Evolutionary conservation across 2,888 invertebrate genomes (phyloP), one percentile per base, ranked within the genome.

Genomic region (Phyllotreta cruciferae): DNA sequence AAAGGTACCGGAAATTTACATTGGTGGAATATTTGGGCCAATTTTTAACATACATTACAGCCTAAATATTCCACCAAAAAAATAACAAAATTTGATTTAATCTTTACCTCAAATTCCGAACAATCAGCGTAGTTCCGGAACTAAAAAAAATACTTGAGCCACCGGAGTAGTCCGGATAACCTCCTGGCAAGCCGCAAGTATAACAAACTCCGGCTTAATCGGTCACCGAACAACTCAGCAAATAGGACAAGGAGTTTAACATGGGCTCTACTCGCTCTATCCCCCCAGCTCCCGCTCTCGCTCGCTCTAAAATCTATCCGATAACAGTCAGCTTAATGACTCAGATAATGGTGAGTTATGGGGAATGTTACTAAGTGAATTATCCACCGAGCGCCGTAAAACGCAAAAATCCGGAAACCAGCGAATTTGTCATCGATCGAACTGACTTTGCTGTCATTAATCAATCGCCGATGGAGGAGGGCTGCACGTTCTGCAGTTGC

Each of bases 281-380:
- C 3, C 24, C 11, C 34, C 47, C 6, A 9, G 8, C 49, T 49
- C 49, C 39, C 38, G 8, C 53, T 53, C 9, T 53, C 39, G 13
- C 38, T 53, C 53, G 13, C 38, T 53, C 53, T 53, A 38, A 53
- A 14, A 53, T 39, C 53, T 53, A 53, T 39, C 53, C 53, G 53
- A 53, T 53, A 53, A 53, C 53, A 53, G 37, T 53, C 53, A 14
- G 50, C 50, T 49, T 50, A 50, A 57, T 57, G 57, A 50, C 57
- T 57, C 42, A 49, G 49, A 57, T 57, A 57, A 57, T 39, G 11
- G 39, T 39, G 49, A 53, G 35, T 53, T 53, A 53, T 50, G 38
- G 39, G 10, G 13, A 39, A 49, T 35, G 49, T 50, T 47, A 41
- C 57, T 38, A 39, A 39, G 38, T 47, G 57, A 57, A 47, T 50